Conservation (phyloP, 2,797 vertebrate species). For the Pantherophis vulpinus region DNA sequence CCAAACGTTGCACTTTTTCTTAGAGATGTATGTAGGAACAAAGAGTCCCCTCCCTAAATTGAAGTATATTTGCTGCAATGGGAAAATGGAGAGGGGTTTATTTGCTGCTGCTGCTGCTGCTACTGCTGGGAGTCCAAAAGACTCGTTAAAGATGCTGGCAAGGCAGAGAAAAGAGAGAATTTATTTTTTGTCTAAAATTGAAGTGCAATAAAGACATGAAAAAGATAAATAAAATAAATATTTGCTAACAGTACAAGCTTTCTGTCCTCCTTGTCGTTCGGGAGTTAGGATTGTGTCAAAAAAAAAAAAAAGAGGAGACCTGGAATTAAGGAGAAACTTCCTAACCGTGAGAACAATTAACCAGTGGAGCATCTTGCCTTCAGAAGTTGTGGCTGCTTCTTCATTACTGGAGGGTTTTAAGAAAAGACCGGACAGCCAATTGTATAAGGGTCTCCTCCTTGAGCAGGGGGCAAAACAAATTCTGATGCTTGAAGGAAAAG, state of each 20-base stretch:
- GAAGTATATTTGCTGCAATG: constrained; percentile 36
- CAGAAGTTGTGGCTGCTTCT: not conserved
- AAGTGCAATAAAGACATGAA: constrained; percentile 40
- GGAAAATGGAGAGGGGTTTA: constrained; percentile 20
- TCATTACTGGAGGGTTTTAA: not conserved
- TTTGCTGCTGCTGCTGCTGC: constrained; percentile 18
- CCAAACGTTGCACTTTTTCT: constrained; percentile 38
- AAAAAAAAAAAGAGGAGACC: too few relatives aligned
- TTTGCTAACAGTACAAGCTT: not conserved
- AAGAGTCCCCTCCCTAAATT: constrained; percentile 10
- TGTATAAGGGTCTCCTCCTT: not conserved
- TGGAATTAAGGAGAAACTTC: not conserved
- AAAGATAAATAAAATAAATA: constrained; percentile 32
- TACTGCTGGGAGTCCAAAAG: constrained; percentile 12
- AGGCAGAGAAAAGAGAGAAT: constrained; percentile 17
- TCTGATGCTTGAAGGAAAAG: not conserved
- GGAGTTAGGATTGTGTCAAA: too few relatives aligned
- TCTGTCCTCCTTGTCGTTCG: not conserved
- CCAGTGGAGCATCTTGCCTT: not conserved
- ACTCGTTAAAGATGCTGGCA: constrained; percentile 20
- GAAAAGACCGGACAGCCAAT: not conserved
- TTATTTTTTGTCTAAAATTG: constrained; percentile 44
- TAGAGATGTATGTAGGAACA: constrained; percentile 24
- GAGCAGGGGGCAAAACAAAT: too few relatives aligned
- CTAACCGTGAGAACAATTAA: not conserved